Conservation (phyloP, 1,140 invertebrate genomes). For the Fopius arisanus region DNA sequence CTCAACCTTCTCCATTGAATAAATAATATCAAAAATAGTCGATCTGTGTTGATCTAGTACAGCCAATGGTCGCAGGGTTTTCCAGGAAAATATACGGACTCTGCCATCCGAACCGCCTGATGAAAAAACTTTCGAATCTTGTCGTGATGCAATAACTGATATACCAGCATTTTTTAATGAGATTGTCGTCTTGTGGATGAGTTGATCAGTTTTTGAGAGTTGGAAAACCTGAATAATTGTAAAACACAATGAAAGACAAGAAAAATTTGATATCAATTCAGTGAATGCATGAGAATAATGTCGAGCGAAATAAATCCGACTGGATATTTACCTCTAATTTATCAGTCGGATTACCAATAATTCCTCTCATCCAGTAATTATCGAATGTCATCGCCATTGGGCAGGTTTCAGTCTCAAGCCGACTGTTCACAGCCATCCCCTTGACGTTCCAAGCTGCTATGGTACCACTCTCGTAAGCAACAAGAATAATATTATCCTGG, state of each 20-base stretch:
- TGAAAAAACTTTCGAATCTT: conserved; percentile 79
- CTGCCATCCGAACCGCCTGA: conserved; percentile 80
- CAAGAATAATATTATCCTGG: conserved; percentile 67
- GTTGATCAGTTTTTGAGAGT: conserved; percentile 47
- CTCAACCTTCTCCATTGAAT: conserved; percentile 69
- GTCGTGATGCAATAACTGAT: conserved; percentile 72
- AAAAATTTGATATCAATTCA: neutral
- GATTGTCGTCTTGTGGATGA: conserved; percentile 69
- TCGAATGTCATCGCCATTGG: conserved; percentile 77
- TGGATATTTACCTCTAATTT: conserved; percentile 66
- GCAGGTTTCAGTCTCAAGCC: conserved; percentile 70
- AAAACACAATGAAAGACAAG: neutral
- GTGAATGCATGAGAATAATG: too few relatives aligned
- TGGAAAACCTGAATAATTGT: conserved; percentile 50
- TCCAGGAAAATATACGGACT: conserved; percentile 81
- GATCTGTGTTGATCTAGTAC: conserved; percentile 75
- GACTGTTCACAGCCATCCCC: conserved; percentile 66
- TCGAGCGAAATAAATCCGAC: too few relatives aligned
- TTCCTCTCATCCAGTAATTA: conserved; percentile 68
- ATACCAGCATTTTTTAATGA: conserved; percentile 76
- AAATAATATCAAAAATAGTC: conserved; percentile 74
- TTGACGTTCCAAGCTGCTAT: conserved; percentile 74
- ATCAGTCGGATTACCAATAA: conserved; percentile 71
- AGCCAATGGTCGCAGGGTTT: conserved; percentile 76
- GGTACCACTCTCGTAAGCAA: conserved; percentile 73